Percentiles rank a stretch among this genome's conserved stretches.
These are phyloP conservation scores for Drosophila tanythrix DNA, from an alignment of 2,888 invertebrate genomes.

Conservation along the genomic window DNA sequence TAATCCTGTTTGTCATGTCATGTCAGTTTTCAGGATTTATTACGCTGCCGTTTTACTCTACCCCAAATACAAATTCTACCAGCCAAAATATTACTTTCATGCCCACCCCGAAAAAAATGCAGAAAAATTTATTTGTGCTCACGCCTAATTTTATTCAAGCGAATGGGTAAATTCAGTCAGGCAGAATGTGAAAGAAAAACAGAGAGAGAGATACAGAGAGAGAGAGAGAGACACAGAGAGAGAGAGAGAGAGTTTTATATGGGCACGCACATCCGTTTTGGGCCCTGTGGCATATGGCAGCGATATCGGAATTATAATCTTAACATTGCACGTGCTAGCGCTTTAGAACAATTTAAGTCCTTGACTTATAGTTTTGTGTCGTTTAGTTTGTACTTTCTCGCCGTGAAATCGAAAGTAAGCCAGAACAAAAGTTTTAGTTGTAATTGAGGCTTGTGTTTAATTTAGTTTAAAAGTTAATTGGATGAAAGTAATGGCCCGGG, in stretches of 20 bases:
- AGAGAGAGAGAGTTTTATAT: conserved; percentile 1
- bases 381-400: conserved; percentile 41
- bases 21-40: conserved; percentile 84
- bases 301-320: conserved; percentile 35
- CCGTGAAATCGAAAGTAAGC: conserved; percentile 32
- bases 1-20: conserved; percentile 84
- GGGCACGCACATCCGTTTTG: conserved; percentile 45
- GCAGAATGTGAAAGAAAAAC: background rate
- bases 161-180: conserved; percentile 7
- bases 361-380: conserved; percentile 65
- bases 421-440: conserved; percentile 48
- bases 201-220: background rate
- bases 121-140: conserved; percentile 56
- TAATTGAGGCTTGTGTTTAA: conserved; percentile 35
- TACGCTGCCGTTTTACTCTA: conserved; percentile 53
- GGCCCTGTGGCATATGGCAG: conserved; percentile 14
- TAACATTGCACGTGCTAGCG: conserved; percentile 51
- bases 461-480: conserved; percentile 62
- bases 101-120: conserved; percentile 37
- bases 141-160: conserved; percentile 68
- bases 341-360: conserved; percentile 57
- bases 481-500: conserved; percentile 29
- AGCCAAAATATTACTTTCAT: conserved; percentile 51
- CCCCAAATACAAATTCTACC: conserved; percentile 66
- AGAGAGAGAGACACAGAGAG: background rate